Percentiles rank a stretch among this genome's conserved stretches.
These are phyloP conservation scores for Auanema sp. DNA, from an alignment of 2,888 invertebrate genomes.

Conservation along the genomic window DNA sequence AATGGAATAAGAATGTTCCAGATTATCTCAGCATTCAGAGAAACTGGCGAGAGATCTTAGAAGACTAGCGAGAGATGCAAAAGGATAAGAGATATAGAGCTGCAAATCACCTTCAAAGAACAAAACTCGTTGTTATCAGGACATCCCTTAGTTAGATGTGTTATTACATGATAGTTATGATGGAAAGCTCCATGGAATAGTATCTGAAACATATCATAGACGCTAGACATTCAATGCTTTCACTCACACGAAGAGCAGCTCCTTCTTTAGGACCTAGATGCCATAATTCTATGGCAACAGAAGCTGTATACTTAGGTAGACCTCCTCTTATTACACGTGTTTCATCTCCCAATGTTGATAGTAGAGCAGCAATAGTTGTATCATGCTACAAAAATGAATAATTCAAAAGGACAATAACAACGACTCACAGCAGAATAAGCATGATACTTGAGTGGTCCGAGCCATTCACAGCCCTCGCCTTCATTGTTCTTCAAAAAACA, in stretches of 20 bases:
- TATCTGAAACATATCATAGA: conserved; percentile 25
- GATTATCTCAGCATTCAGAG: background rate
- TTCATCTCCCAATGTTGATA: conserved; percentile 60
- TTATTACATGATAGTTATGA: conserved; percentile 52
- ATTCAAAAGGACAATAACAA: background rate
- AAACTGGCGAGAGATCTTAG: too few species aligned
- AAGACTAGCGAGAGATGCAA: too few species aligned
- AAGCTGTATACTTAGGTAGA: conserved; percentile 59
- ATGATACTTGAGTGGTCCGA: conserved; percentile 51
- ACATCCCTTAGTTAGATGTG: conserved; percentile 51
- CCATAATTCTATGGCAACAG: conserved; percentile 57
- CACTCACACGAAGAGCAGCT: conserved; percentile 46
- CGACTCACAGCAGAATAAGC: conserved; percentile 58
- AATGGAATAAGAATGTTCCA: too few species aligned
- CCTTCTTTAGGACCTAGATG: conserved; percentile 37
- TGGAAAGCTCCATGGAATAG: conserved; percentile 58
- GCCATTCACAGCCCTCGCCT: conserved; percentile 44
- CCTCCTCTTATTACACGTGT: conserved; percentile 54
- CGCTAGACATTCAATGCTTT: too few species aligned
- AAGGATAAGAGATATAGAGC: too few species aligned
- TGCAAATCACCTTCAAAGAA: conserved; percentile 34
- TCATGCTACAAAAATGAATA: conserved; percentile 47
- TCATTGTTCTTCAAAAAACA: conserved; percentile 27
- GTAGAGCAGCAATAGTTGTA: conserved; percentile 56
- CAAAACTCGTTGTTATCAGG: conserved; percentile 47